Evolutionary conservation across 2,888 invertebrate species (phyloP), one percentile per base, ranked within the genome.

Genomic region (Drosophila quinaria): DNA sequence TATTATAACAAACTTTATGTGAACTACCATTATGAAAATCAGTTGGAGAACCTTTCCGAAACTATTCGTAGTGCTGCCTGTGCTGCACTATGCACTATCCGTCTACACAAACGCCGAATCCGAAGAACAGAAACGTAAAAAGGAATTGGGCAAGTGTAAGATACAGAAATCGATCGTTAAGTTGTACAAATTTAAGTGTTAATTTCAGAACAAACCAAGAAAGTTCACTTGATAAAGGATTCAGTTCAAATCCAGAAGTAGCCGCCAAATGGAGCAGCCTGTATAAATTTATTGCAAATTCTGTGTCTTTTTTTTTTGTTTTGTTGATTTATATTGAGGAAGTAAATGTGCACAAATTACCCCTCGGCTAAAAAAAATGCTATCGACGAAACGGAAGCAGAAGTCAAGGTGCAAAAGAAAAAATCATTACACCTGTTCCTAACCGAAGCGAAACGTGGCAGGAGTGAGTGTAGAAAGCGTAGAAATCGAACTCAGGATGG

Each of bases 351-450:
- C 78, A 75, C 62, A 88, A 88, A 88, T 86, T 86, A 86, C 74
- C 87, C 74, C 61, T 60, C 70, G 74, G 66, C 60, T 17, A 55
- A 46, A 22, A 10, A 19, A 15, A 49, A 72, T 80, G 29, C 49
- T 80, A 88, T 86, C 70, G 87, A 73, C 56, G 33, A 74, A 78
- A 81, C 87, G 83, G 86, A 86, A 83, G 80, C 81, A 76, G 62
- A 79, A 87, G 90, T 80, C 87, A 87, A 90, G 89, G 86, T 86
- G 86, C 87, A 88, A 85, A 72, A 70, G 67, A 73, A 90, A 90
- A 58, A 86, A 90, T 90, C 87, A 85, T 89, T 90, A 81, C 88
- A 89, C 90, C 88, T 90, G 88, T 89, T 85, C 84, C 15, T 10
- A 35, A 52, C 29, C 44, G 54, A 17, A 39, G 35, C 50, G 44